Evolutionary conservation across 2,888 invertebrate species (phyloP), one percentile per base, ranked within the genome.

Genomic region (Meiosimyza platycephala): DNA sequence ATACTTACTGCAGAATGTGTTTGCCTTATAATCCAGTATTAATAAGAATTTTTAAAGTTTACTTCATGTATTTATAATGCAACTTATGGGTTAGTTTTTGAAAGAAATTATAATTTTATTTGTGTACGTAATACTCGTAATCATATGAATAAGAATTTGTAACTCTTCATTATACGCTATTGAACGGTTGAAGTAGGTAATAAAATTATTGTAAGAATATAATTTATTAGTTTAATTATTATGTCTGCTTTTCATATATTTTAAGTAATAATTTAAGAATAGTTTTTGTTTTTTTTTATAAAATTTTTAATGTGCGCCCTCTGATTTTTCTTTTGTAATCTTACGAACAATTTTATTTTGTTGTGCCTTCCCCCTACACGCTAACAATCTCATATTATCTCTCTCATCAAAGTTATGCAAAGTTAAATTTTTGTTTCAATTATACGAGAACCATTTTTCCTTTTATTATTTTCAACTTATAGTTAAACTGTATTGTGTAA

Each of bases 371-470:
- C 18, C 22, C 69, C 60, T 74, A 69, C 28, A 52, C 52, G 57
- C 72, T 65, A 69, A 48, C 72, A 71, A 72, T 72, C 68, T 75
- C 72, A 71, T 72, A 57, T 62, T 62, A 65, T 73, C 68, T 75
- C 72, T 72, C 72, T 72, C 72, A 47, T 64, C 60, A 72, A 69
- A 66, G 57, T 55, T 62, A 48, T 57, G 16, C n/a, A 6, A 57
- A 57, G 22, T 57, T 57, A 6, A 22, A 57, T 22, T 6, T 55
- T 55, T 11, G 16, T 55, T 18, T 55, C 11, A 55, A 18, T 55
- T 18, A 18, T 55, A 55, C 22, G 22, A 22, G 22, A 2, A 22
- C 22, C 11, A 55, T 55, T 55, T n/a, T 18, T 55, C 11, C 22
- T 55, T 18, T 55, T 55, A 55, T n/a, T 55, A 55, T 55, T 55